Base-by-base conservation (phyloP, 1,140 invertebrate genomes). In the Lithobius niger region DNA sequence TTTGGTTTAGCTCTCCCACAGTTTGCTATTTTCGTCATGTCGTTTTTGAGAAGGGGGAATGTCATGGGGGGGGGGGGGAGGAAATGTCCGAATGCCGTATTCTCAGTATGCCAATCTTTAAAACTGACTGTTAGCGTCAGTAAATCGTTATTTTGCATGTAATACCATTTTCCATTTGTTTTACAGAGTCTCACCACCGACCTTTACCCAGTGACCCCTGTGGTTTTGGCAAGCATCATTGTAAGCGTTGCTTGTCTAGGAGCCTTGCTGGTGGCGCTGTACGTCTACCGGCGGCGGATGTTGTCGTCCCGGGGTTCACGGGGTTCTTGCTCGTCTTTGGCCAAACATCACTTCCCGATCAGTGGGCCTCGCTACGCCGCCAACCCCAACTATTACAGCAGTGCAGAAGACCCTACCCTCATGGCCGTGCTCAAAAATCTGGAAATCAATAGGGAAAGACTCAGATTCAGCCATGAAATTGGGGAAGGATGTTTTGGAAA, bases 401-500 rank as follows among this genome's bases (percentile, higher is more conserved):
- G 15, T 24, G 6, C 40, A 15, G 40, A 45, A 19, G 53, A 55
- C 13, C n/a, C 6, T 3, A 27, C n/a, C 22, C 6, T 55, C 4
- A 18, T 55, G 3, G 22, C 48, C 10, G 6, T 27, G 3, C 24
- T 55, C 4, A 15, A 10, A 19, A 31, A 48, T 18, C 27, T 55
- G 13, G 53, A 55, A 50, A 55, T 55, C 27, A 10, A 4, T 3
- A 10, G 53, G 4, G 80, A 83, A 43, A 76, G 76, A 1, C 68
- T 92, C 13, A 72, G 72, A 2, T 82, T 89, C 63, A 60, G 82
- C 0, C 77, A 85, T 59, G 83, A 87, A 60, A 84, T 92, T 44
- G 89, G 89, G 1, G 87, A 92, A 70, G 89, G 89, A 1, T 90
- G 85, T 63, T 93, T 91, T 65, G 88, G 88, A n/a, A 89, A 89